Base-by-base conservation (phyloP, 1,140 invertebrate species). In the Temnothorax nylanderi region DNA sequence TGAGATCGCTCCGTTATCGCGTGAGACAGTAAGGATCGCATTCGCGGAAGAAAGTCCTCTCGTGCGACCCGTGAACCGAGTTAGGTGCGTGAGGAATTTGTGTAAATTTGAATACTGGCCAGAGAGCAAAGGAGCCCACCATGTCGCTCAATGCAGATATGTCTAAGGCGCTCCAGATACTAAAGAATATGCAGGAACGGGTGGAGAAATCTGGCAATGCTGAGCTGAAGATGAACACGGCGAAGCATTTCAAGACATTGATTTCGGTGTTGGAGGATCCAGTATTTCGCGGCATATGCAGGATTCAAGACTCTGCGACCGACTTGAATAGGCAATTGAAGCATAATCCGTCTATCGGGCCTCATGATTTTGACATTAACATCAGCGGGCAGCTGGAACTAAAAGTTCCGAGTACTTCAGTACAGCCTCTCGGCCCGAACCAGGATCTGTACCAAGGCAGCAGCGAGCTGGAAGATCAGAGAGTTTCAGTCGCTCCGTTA, bases 261-360 rank as follows among this genome's bases (percentile, higher is more conserved):
- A 97, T 99, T 89, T 97, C 97, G 80, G 96, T 99, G 60, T 94
- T 99, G 84, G 98, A 99, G 91, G 99, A 98, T 96, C 99, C 99
- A 10, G 97, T 99, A 54, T 98, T 99, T 92, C 96, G 97, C 80
- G 98, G 98, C 92, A 98, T 99, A 91, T 97, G 98, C n/a, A 98
- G 98, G 64, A 97, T 99, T 88, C 98, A 98, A 95, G 98, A 98
- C 94, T 98, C 98, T 0, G 94, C 98, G 54, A 96, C 96, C 51
- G 97, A 98, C 95, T 94, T 98, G 74, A 98, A 98, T 74, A 96
- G 96, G 54, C 98, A 98, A 94, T 95, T 98, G 58, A 96, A 96
- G 60, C 97, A 98, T 92, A 98, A 99, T 96, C 98, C 98, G 13
- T 99, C 98, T 18, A 98, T 99, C 92, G 95, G 99, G 80, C 98